These are phyloP conservation scores for Apolygus lucorum DNA, from an alignment of 1,140 invertebrate genomes.

Conservation along the genomic window DNA sequence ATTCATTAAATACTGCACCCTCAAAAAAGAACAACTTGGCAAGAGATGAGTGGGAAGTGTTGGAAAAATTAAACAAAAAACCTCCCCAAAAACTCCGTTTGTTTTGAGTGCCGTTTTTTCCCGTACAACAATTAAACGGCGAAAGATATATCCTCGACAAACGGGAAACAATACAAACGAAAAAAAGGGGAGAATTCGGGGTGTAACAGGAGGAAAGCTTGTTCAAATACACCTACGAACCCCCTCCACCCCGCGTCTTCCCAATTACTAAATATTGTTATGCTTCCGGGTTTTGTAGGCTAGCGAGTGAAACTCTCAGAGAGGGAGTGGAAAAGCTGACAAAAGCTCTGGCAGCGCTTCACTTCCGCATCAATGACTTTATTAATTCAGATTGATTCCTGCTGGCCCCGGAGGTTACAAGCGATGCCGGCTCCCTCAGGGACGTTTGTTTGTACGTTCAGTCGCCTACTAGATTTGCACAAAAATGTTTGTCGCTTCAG, in stretches of 20 bases:
- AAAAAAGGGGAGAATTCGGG: not conserved
- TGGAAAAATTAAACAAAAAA: not conserved
- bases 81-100: no score
- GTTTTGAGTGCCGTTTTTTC: no score
- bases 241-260: no score
- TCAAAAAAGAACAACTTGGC: no score
- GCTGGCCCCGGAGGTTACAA: not conserved
- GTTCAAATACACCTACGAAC: constrained; percentile 1
- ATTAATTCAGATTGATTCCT: constrained; percentile 12
- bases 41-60: no score
- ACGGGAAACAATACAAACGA: not conserved
- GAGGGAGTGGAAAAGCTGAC: not conserved
- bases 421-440: not conserved
- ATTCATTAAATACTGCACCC: no score
- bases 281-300: not conserved
- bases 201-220: not conserved
- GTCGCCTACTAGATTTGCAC: not conserved
- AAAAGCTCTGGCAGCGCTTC: not conserved
- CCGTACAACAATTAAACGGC: not conserved
- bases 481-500: not conserved
- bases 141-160: not conserved
- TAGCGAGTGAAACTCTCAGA: not conserved
- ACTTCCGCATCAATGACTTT: not conserved
- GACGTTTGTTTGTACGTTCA: not conserved
- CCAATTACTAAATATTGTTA: constrained; percentile 9